Percentiles rank a stretch among this genome's conserved stretches.
Conservation (phyloP, 2,888 invertebrate genomes). For the Pherbina coryleti region DNA sequence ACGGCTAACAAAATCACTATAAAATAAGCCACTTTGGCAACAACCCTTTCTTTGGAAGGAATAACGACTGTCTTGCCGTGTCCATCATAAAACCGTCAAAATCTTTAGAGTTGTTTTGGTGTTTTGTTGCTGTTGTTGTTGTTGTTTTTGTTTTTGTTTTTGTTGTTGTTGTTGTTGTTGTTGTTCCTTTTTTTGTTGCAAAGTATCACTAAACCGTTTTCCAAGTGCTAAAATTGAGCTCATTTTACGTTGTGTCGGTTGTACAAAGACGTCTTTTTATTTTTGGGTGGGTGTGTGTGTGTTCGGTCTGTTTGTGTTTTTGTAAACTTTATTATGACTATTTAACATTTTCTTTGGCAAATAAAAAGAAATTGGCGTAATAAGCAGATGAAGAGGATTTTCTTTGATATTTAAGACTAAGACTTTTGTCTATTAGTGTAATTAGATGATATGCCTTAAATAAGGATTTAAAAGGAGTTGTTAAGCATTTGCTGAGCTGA, state of each 20-base stretch:
- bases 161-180: conserved; percentile 1
- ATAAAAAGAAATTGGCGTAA: conserved; percentile 40
- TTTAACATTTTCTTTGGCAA: conserved; percentile 32
- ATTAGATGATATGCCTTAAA: conserved; percentile 31
- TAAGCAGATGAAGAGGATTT: conserved; percentile 32
- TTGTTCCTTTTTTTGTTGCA: conserved; percentile 57
- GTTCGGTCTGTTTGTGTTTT: not conserved
- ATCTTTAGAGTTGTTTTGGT: conserved; percentile 19
- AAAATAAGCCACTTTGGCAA: conserved; percentile 10
- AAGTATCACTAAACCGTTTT: conserved; percentile 59
- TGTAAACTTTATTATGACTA: conserved; percentile 33
- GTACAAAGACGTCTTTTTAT: not conserved
- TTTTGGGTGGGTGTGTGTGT: not conserved
- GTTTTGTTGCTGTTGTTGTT: conserved; percentile 4
- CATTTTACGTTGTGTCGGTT: conserved; percentile 42
- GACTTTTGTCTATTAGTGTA: conserved; percentile 43
- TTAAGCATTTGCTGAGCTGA: not conserved
- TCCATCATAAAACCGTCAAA: conserved; percentile 35
- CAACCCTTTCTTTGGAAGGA: conserved; percentile 20
- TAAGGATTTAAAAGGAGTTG: not conserved
- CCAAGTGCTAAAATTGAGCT: conserved; percentile 54
- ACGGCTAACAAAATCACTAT: not conserved
- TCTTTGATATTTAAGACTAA: conserved; percentile 46
- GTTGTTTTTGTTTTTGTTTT: not conserved
- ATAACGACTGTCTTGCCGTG: not conserved